Percentiles rank a stretch among this genome's conserved stretches.
Conservation (phyloP, 2,113 vertebrate genomes). For the Caranx melampygus region DNA sequence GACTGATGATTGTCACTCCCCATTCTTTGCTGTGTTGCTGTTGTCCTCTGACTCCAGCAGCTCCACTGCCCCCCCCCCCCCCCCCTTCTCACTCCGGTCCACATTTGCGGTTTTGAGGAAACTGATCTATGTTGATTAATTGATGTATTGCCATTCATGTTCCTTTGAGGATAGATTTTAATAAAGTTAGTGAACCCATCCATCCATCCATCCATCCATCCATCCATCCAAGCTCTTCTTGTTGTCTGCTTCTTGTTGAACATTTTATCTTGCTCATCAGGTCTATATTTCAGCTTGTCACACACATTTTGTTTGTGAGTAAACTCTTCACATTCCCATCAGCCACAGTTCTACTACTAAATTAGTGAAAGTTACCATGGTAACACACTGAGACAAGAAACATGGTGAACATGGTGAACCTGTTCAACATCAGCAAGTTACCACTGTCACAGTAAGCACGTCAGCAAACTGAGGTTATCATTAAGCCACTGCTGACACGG, state of each 20-base stretch:
- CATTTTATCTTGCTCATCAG: not conserved
- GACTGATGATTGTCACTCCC: constrained; percentile 20
- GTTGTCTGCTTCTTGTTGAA: too few relatives aligned
- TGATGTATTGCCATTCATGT: not conserved
- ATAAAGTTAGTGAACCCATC: not conserved
- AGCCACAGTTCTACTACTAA: not conserved
- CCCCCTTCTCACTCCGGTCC: not conserved
- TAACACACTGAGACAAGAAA: not conserved
- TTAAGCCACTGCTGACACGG: not conserved
- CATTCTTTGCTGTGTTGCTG: constrained; percentile 2
- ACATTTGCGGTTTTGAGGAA: not conserved
- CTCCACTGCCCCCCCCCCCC: not conserved
- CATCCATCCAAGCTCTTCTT: too few relatives aligned
- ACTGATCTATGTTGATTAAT: too few relatives aligned
- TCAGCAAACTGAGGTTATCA: not conserved
- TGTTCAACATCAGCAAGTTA: not conserved
- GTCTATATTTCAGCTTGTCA: too few relatives aligned
- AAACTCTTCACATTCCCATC: not conserved
- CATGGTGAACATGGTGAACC: not conserved
- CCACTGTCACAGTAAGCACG: not conserved
- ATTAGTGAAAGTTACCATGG: not conserved
- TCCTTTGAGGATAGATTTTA: not conserved
- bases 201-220: too few relatives aligned
- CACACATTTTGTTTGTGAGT: too few relatives aligned
- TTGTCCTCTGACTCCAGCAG: not conserved